A percentile compares a stretch with the other conserved stretches of the same genome.
phyloP scores from a whole-genome alignment of 2,113 vertebrate genomes.

The Pteronura brasiliensis region DNA sequence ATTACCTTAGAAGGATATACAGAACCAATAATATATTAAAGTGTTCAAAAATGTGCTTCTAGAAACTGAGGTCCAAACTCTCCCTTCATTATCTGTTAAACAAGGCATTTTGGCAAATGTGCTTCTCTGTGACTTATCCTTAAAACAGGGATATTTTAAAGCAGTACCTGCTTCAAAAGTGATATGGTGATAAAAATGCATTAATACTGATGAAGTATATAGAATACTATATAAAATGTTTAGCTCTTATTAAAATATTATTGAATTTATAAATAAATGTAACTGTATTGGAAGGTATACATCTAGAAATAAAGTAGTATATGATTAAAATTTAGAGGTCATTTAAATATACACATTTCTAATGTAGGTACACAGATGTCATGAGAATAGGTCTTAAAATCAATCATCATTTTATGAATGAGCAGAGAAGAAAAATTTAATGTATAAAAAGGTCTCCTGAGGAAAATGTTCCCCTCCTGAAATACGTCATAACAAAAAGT shows the following conservation, averaged over 20 bases:
- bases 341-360: background rate
- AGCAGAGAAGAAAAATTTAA: background rate
- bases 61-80: background rate
- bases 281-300: background rate
- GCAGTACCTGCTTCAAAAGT: background rate
- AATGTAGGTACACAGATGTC: background rate
- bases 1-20: background rate
- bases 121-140: background rate
- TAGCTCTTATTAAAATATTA: background rate
- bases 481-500: background rate
- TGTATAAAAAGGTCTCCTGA: background rate
- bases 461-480: background rate
- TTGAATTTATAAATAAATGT: background rate
- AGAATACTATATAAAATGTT: background rate
- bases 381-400: background rate
- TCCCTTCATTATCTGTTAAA: background rate
- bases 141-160: background rate
- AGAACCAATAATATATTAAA: background rate
- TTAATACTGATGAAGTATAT: background rate
- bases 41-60: background rate
- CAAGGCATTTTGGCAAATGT: background rate
- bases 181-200: background rate
- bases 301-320: background rate
- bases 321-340: background rate
- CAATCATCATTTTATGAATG: background rate